phyloP scores from a whole-genome alignment of 2,888 invertebrate species.

The Esperia sulphurella region DNA sequence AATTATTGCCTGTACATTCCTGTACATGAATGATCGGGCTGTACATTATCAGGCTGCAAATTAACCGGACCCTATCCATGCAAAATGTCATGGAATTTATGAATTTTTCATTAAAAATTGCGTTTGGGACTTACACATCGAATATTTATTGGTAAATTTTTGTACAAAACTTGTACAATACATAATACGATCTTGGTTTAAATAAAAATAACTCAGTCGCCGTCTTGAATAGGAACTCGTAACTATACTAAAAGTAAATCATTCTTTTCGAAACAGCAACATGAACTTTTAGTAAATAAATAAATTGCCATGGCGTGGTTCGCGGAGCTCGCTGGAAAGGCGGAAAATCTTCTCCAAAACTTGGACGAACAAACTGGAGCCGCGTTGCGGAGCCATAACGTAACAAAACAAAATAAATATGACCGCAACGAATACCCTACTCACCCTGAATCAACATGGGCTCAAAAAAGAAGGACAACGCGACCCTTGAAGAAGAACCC shows the following conservation, averaged over 20 bases:
- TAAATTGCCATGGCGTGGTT: constrained; percentile 84
- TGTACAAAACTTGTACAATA: too few relatives aligned
- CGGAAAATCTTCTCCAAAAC: constrained; percentile 86
- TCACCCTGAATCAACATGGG: constrained; percentile 29
- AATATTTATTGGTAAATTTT: too few relatives aligned
- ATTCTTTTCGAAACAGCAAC: not conserved
- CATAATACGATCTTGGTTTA: too few relatives aligned
- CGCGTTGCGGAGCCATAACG: constrained; percentile 72
- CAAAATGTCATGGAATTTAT: not conserved
- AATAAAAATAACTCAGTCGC: too few relatives aligned
- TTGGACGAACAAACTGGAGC: constrained; percentile 86
- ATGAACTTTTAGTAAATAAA: not conserved
- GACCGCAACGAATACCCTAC: constrained; percentile 23
- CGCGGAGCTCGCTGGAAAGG: constrained; percentile 85
- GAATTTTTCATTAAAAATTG: not conserved
- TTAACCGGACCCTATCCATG: not conserved
- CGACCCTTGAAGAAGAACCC: constrained; percentile 34
- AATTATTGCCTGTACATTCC: too few relatives aligned
- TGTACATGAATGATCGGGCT: too few relatives aligned
- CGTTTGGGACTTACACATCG: too few relatives aligned
- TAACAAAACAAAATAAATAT: constrained; percentile 37
- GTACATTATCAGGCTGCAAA: too few relatives aligned
- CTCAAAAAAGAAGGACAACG: constrained; percentile 30
- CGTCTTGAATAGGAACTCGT: too few relatives aligned
- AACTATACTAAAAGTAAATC: too few relatives aligned